A percentile compares a stretch with the other conserved stretches of the same genome.
Conservation (phyloP, 2,888 invertebrate genomes). For the Autographa pulchrina region DNA sequence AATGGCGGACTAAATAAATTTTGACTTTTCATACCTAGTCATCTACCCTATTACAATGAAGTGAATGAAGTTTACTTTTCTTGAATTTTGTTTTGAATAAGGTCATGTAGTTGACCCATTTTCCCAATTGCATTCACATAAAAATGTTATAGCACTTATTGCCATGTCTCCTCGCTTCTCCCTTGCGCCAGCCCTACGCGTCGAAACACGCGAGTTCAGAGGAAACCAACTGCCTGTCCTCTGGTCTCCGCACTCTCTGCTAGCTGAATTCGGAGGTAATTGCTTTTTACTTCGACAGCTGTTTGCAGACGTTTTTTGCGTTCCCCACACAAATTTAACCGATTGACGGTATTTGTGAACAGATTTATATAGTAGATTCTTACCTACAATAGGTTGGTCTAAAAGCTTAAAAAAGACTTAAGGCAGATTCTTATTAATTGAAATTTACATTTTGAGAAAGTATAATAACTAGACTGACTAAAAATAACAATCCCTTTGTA, state of each 20-base stretch:
- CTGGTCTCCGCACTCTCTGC: conserved; percentile 21
- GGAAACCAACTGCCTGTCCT: conserved; percentile 24
- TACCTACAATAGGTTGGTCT: no score
- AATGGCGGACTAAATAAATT: no score
- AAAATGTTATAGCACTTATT: not conserved
- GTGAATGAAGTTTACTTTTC: no score
- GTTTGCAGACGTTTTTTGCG: conserved; percentile 44
- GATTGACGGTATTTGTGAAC: not conserved
- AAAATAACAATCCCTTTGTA: no score
- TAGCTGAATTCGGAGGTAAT: conserved; percentile 60
- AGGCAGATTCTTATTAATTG: no score
- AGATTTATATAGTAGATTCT: no score
- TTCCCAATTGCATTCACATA: not conserved
- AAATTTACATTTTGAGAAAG: no score
- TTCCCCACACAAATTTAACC: conserved; percentile 15
- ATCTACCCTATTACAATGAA: no score
- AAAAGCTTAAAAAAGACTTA: no score
- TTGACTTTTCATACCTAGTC: no score
- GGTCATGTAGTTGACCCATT: not conserved
- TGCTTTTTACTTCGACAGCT: conserved; percentile 53
- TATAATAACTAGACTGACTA: no score
- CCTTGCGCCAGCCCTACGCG: conserved; percentile 26
- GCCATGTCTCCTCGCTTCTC: not conserved
- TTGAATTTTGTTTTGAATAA: no score
- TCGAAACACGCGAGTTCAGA: conserved; percentile 28